A percentile compares a stretch with the other conserved stretches of the same genome.
Evolutionary conservation across 2,113 vertebrate genomes (phyloP).

Genomic region (Albula glossodonta): DNA sequence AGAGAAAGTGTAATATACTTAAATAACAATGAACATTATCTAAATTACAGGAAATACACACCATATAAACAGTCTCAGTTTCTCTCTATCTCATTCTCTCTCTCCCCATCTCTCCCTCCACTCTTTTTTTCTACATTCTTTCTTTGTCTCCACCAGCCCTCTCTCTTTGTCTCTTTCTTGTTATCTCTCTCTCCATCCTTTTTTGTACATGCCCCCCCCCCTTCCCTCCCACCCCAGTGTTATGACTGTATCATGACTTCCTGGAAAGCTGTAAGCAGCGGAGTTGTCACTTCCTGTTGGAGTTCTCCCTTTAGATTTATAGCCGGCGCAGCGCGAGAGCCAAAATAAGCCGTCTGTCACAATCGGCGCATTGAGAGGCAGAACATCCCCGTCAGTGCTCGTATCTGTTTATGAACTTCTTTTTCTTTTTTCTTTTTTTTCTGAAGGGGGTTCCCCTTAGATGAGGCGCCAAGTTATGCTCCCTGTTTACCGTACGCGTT

Average conservation of each 20-base stretch:
- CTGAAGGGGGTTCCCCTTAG: too few species aligned
- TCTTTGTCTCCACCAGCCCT: not conserved
- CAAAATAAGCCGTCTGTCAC: conserved; percentile 17
- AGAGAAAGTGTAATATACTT: too few species aligned
- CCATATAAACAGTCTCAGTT: too few species aligned
- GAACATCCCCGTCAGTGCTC: too few species aligned
- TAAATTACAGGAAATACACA: too few species aligned
- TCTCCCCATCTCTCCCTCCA: not conserved
- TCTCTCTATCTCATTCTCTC: not conserved
- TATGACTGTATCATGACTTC: not conserved
- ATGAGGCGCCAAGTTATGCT: too few species aligned
- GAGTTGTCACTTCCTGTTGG: conserved; percentile 38
- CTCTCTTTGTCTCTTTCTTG: conserved; percentile 10
- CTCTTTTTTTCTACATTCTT: not conserved
- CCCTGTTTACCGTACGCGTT: too few species aligned
- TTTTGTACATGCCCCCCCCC: not conserved
- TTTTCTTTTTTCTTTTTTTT: too few species aligned
- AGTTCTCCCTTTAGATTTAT: conserved; percentile 52
- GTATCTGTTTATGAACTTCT: too few species aligned
- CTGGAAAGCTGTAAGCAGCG: conserved; percentile 30
- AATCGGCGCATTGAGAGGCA: too few species aligned
- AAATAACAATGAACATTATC: too few species aligned
- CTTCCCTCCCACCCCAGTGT: not conserved
- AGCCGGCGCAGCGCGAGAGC: conserved; percentile 44
- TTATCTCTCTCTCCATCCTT: not conserved